phyloP scores from a whole-genome alignment of 2,113 vertebrate species.

The Athene noctua region DNA sequence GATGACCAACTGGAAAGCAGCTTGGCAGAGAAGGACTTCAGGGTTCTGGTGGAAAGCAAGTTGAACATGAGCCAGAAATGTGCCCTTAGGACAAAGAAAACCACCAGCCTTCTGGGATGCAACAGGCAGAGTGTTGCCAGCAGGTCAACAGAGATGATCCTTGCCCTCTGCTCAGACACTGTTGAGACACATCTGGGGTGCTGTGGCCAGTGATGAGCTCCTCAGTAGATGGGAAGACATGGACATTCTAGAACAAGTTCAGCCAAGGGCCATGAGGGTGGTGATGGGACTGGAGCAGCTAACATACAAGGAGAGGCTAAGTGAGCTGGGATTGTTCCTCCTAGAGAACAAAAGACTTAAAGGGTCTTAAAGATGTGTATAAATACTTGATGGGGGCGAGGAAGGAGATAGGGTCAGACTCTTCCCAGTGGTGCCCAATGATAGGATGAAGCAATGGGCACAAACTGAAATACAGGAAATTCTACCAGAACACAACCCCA shows the following conservation, averaged over 20 bases:
- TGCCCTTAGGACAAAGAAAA: background rate
- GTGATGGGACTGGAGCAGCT: background rate
- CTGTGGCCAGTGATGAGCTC: background rate
- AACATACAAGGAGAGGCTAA: background rate
- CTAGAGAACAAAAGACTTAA: background rate
- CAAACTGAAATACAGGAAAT: background rate
- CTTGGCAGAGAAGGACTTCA: background rate
- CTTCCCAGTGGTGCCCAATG: background rate
- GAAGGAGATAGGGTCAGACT: background rate
- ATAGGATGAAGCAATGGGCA: background rate
- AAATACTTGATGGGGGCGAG: background rate
- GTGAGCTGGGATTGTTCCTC: background rate
- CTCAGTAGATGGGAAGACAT: background rate
- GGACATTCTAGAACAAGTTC: background rate
- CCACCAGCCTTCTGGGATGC: background rate
- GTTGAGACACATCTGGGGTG: background rate
- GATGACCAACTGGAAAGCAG: background rate
- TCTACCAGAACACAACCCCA: background rate
- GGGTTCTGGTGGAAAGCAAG: background rate
- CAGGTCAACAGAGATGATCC: background rate
- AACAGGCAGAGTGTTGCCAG: background rate
- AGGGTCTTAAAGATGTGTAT: background rate
- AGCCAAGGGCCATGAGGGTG: rapidly evolving
- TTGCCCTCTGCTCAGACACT: background rate
- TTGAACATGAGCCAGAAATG: background rate